Evolutionary conservation across 2,888 invertebrate species (phyloP).

Genomic region (Itoplectis maculator): DNA sequence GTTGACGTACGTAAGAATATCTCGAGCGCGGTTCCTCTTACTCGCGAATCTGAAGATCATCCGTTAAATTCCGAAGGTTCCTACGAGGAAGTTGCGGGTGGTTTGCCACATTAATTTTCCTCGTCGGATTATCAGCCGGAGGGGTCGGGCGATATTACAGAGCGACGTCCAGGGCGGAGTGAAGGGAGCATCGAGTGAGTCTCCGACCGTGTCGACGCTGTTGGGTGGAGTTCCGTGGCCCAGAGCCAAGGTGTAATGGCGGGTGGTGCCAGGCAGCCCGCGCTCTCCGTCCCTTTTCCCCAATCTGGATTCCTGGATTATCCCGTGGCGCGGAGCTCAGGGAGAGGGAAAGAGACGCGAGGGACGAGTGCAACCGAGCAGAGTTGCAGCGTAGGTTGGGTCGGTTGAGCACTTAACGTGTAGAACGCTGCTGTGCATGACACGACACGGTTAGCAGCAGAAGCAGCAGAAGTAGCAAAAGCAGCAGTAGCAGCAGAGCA

Average conservation of each 20-base stretch:
- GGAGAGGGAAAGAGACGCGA: slow-evolving; percentile 43
- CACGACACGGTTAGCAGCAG: slow-evolving; percentile 47
- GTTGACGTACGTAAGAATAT: slow-evolving; percentile 39
- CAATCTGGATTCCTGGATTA: slow-evolving; percentile 72
- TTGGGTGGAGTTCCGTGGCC: slow-evolving; percentile 52
- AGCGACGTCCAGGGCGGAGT: neutral
- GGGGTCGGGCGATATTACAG: neutral
- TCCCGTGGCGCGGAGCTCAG: slow-evolving; percentile 24
- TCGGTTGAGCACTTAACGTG: slow-evolving; percentile 57
- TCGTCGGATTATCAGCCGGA: slow-evolving; percentile 36
- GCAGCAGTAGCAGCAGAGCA: slow-evolving; percentile 39
- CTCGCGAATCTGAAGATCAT: slow-evolving; percentile 33
- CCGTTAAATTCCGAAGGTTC: slow-evolving; percentile 49
- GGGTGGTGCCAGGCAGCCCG: slow-evolving; percentile 74
- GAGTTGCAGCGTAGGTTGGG: slow-evolving; percentile 71
- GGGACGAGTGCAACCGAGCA: slow-evolving; percentile 50
- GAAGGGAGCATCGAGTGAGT: slow-evolving; percentile 27
- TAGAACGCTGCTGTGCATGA: slow-evolving; percentile 48
- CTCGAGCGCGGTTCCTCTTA: slow-evolving; percentile 26
- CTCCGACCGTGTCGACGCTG: slow-evolving; percentile 37
- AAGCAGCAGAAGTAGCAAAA: slow-evolving; percentile 27
- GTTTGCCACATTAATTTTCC: slow-evolving; percentile 54
- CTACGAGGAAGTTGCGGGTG: slow-evolving; percentile 4
- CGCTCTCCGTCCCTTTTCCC: slow-evolving; percentile 82
- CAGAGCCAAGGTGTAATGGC: slow-evolving; percentile 47